phyloP scores from a whole-genome alignment of 1,140 invertebrate genomes.

The Cyphomyrmex costatus region DNA sequence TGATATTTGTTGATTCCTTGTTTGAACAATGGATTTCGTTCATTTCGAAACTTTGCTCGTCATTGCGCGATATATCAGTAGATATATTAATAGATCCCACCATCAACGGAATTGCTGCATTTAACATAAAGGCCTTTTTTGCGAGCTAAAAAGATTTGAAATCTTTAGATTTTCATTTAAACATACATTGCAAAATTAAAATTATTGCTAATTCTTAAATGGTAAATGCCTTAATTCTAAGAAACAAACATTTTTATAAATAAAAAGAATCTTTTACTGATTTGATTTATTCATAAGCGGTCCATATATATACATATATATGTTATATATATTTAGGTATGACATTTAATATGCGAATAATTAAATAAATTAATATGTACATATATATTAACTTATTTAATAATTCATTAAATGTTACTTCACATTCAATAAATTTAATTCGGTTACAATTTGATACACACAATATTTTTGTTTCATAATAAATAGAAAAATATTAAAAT shows the following conservation, averaged over 20 bases:
- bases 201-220: neutral
- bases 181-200: neutral
- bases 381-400: no score
- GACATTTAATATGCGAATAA: no score
- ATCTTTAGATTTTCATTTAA: neutral
- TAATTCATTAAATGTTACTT: neutral
- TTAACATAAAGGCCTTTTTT: neutral
- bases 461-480: neutral
- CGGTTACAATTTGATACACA: neutral
- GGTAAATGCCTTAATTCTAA: neutral
- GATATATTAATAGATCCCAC: neutral
- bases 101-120: neutral
- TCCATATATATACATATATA: no score
- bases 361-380: no score
- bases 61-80: neutral
- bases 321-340: no score
- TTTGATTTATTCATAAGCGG: no score
- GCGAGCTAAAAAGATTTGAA: constrained; percentile 30
- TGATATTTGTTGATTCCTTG: neutral
- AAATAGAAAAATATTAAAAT: neutral
- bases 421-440: neutral
- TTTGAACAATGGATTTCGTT: neutral
- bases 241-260: neutral
- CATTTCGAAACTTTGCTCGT: neutral
- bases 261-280: no score